phyloP scores from a whole-genome alignment of 1,140 invertebrate species.

The Macrocentrus cingulum region DNA sequence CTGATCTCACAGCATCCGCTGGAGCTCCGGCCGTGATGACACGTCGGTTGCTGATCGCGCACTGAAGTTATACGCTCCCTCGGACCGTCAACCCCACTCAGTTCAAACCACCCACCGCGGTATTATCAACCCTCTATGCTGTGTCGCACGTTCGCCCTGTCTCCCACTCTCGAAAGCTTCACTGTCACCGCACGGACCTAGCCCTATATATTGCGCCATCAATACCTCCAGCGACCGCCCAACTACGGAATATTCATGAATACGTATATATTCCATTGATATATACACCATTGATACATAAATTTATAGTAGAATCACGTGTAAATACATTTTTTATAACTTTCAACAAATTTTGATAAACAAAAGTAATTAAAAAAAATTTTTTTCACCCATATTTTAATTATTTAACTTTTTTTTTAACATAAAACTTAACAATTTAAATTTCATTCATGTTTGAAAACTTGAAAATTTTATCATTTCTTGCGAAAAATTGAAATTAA shows the following conservation, averaged over 20 bases:
- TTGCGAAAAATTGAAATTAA: no score
- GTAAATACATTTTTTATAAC: no score
- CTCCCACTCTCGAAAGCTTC: background rate
- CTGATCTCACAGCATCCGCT: conserved; percentile 39
- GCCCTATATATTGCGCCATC: conserved; percentile 2
- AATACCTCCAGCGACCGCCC: background rate
- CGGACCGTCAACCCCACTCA: conserved; percentile 37
- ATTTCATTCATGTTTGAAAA: no score
- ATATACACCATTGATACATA: no score
- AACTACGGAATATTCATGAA: background rate
- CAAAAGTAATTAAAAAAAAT: no score
- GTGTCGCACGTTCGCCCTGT: conserved; percentile 19
- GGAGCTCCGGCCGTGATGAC: conserved; percentile 49
- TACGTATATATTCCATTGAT: background rate
- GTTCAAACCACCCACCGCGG: conserved; percentile 34
- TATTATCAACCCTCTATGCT: conserved; percentile 19
- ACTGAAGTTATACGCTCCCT: conserved; percentile 48
- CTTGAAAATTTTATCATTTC: no score
- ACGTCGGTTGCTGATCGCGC: conserved; percentile 51
- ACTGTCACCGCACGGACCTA: conserved; percentile 8
- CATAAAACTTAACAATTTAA: no score
- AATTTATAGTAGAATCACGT: no score
- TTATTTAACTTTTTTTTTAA: no score
- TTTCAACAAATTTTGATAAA: no score
- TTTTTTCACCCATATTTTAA: no score